A percentile compares a stretch with the other conserved stretches of the same genome.
Evolutionary conservation across 2,797 vertebrate species (phyloP).

Genomic region (Ctenochaetus hawaiiensis): DNA sequence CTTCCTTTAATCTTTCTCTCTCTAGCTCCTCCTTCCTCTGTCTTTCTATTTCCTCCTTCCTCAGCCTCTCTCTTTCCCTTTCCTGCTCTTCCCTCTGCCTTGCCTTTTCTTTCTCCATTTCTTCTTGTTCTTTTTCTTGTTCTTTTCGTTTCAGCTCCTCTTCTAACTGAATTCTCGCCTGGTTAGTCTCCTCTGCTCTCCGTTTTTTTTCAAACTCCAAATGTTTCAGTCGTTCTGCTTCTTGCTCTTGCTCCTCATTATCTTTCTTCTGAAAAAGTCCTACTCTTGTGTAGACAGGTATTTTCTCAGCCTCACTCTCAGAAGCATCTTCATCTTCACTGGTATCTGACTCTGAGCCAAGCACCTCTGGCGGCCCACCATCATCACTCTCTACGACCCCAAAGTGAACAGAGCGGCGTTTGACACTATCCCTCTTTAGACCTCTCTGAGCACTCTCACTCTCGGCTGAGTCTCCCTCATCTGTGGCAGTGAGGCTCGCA

Average conservation of each 20-base stretch:
- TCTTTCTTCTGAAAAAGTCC: slow-evolving; percentile 43
- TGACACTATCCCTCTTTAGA: slow-evolving; percentile 71
- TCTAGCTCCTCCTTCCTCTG: too few species aligned
- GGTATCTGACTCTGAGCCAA: slow-evolving; percentile 68
- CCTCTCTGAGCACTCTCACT: slow-evolving; percentile 62
- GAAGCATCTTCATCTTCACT: slow-evolving; percentile 49
- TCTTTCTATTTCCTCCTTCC: slow-evolving; percentile 35
- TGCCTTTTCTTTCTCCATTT: slow-evolving; percentile 17
- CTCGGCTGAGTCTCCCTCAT: slow-evolving; percentile 64
- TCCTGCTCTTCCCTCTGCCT: slow-evolving; percentile 17
- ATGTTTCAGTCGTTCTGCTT: slow-evolving; percentile 57
- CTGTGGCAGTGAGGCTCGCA: slow-evolving; percentile 66
- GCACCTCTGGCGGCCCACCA: slow-evolving; percentile 55
- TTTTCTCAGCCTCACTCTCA: slow-evolving; percentile 31
- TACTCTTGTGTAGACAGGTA: slow-evolving; percentile 27
- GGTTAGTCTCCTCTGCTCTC: slow-evolving; percentile 52
- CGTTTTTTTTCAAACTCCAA: slow-evolving; percentile 56
- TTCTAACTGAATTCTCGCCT: slow-evolving; percentile 34
- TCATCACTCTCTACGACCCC: slow-evolving; percentile 70
- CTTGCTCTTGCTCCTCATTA: slow-evolving; percentile 21
- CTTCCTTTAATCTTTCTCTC: background rate
- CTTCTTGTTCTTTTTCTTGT: slow-evolving; percentile 34
- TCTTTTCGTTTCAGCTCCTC: slow-evolving; percentile 36
- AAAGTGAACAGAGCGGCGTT: slow-evolving; percentile 77
- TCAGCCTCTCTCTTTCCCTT: background rate